Percentiles rank a stretch among this genome's conserved stretches.
These are phyloP conservation scores for Stegophylla sp. DNA, from an alignment of 2,888 invertebrate genomes.

Conservation along the genomic window DNA sequence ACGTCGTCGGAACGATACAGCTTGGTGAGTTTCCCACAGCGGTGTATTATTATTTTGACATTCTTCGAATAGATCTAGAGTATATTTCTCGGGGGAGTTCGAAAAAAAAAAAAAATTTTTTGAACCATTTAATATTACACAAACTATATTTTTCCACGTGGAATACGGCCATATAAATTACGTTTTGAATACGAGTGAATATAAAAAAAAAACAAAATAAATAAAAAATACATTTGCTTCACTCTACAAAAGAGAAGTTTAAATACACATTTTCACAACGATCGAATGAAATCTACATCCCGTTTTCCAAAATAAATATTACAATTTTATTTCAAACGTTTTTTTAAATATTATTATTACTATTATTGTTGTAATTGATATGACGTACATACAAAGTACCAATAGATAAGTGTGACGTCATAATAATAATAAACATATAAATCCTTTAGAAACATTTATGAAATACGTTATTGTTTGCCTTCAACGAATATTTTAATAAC, in stretches of 20 bases:
- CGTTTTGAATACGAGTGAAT: background rate
- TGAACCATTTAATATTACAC: constrained; percentile 7
- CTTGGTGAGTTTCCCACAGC: background rate
- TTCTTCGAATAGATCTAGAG: constrained; percentile 17
- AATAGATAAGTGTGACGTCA: no score
- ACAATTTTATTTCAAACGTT: no score
- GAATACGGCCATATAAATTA: background rate
- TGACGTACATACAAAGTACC: no score
- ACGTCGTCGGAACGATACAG: background rate
- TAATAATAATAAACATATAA: no score
- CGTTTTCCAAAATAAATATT: no score
- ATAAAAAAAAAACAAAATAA: background rate
- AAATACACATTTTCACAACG: background rate
- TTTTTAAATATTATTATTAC: no score
- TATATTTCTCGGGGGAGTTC: background rate
- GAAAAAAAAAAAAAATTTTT: constrained; percentile 25
- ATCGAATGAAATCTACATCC: no score
- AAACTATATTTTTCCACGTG: background rate
- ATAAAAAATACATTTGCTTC: no score
- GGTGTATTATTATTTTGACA: constrained; percentile 15
- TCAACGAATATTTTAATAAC: no score
- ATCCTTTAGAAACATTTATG: no score
- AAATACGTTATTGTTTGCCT: no score
- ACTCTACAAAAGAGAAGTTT: background rate
- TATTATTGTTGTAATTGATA: no score